phyloP scores from a whole-genome alignment of 1,140 invertebrate genomes.

The Pseudobourletiella spinata region DNA sequence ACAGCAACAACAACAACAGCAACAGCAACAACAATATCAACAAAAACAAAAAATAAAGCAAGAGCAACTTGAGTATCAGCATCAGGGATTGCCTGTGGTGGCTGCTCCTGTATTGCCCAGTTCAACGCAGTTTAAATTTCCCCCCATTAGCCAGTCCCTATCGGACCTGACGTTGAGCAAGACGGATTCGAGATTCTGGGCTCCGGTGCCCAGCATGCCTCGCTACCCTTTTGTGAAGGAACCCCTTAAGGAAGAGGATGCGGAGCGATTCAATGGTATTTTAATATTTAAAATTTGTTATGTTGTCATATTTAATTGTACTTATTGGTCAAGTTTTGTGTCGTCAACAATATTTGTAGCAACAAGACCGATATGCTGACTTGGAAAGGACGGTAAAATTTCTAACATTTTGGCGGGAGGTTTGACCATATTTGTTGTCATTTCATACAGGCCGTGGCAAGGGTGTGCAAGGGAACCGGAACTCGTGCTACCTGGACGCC shows the following conservation, averaged over 20 bases:
- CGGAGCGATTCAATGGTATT: conserved; percentile 29
- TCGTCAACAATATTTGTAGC: too few species aligned
- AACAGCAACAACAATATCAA: too few species aligned
- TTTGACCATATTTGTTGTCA: not conserved
- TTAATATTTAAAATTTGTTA: not conserved
- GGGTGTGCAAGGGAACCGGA: conserved; percentile 95
- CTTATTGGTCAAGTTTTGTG: too few species aligned
- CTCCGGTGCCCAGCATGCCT: conserved; percentile 9
- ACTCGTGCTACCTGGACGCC: conserved; percentile 95
- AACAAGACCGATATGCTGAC: too few species aligned
- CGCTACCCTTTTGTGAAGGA: conserved; percentile 17
- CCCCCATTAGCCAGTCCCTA: not conserved
- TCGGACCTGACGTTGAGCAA: not conserved
- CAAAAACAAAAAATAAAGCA: too few species aligned
- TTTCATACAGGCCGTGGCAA: conserved; percentile 29
- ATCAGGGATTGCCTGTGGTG: not conserved
- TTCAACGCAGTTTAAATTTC: not conserved
- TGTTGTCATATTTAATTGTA: too few species aligned
- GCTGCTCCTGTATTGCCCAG: not conserved
- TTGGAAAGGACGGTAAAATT: too few species aligned
- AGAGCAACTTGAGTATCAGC: too few species aligned
- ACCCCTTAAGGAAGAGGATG: conserved; percentile 28
- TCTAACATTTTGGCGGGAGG: too few species aligned
- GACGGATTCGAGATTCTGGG: not conserved
- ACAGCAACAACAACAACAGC: too few species aligned